Evolutionary conservation across 2,113 vertebrate genomes (phyloP), one percentile per base, ranked within the genome.

Genomic region (Enhydra lutris): DNA sequence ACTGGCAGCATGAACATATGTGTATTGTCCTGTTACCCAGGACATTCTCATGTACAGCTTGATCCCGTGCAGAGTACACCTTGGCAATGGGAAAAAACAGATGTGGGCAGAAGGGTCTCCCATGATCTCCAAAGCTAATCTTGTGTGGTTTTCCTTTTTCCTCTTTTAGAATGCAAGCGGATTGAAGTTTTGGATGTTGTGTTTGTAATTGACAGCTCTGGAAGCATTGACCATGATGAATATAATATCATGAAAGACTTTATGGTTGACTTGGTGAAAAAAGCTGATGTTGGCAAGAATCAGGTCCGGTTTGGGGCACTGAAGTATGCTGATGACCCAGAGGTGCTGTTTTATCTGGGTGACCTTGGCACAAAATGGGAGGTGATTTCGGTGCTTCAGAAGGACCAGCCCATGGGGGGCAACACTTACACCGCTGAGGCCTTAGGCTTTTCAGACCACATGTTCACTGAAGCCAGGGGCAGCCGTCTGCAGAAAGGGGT

Each of bases 151-250:
- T 21, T 26, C 82, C n/a, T 83, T 79, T 73, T 31, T 95, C 42
- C 67, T 85, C 74, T 95, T 95, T 31, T 74, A 99, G 98, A 98
- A 34, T 98, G 98, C 93, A 96, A 96, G 65, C 95, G 98, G 63
- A 98, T 98, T 80, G 97, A 98, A 94, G 93, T 98, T 52, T 91
- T 99, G 74, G 98, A 99, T 3, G 93, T 99, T 14, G 98, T 99
- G 9, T 99, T 99, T 97, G 98, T 98, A 8, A 98, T 99, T 1
- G 98, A 99, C 67, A 98, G 96, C 52, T 99, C 98, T 23, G 94
- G 97, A 63, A 99, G 98, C 81, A 98, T 99, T 71, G 91, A 89
- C 69, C 0, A 3, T 0, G 5, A 67, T 17, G 97, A 98, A 13
- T 98, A 98, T 65, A 76, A 39, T 3, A 84, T 92, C 91, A 98